Base-by-base conservation (phyloP, 1,140 invertebrate species). In the Bemisia tabaci region DNA sequence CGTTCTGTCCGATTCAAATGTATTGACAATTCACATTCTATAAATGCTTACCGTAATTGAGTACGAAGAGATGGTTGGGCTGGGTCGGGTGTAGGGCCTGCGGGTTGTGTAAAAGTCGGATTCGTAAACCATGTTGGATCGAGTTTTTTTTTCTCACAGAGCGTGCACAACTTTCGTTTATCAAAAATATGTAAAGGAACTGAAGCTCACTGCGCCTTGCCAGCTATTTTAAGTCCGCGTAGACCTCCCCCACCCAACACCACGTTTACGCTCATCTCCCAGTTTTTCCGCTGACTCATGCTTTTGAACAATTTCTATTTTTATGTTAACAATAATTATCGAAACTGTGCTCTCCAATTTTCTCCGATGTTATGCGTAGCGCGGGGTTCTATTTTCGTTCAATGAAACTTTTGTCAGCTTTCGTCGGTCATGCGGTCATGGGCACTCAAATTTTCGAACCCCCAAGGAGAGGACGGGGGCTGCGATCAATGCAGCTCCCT, bases 91-190 rank as follows among this genome's bases (percentile, higher is more conserved):
- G 77, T 88, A 88, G 64, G 89, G 88, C 79, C 89, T 85, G 79
- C 89, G 85, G 77, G 86, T 90, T 73, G 89, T 91, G 79, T 90
- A 90, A 79, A 91, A 92, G 80, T 91, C 89, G 82, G 86, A 88
- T 82, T 90, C 87, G 87, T 91, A 92, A 82, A 92, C 89, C 89
- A 92, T 92, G 77, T 84, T 84, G 66, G 33, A 48, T 48, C 33
- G 33, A 17, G 33, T 5, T 5, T 48, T 48, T 48, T 48, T 17
- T 9, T 17, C 17, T 9, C 5, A 48, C 5, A 48, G 17, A 9
- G 33, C 17, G 33, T 17, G 17, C 33, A 48, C 33, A 48, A 48
- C 33, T 48, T 5, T 48, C 33, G 33, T 5, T 48, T 48, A 48
- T 48, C 33, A 48, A 48, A n/a, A 48, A 48, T 48, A 48, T 48